Conservation (phyloP, 2,888 invertebrate species). For the Ophioninae sp. region DNA sequence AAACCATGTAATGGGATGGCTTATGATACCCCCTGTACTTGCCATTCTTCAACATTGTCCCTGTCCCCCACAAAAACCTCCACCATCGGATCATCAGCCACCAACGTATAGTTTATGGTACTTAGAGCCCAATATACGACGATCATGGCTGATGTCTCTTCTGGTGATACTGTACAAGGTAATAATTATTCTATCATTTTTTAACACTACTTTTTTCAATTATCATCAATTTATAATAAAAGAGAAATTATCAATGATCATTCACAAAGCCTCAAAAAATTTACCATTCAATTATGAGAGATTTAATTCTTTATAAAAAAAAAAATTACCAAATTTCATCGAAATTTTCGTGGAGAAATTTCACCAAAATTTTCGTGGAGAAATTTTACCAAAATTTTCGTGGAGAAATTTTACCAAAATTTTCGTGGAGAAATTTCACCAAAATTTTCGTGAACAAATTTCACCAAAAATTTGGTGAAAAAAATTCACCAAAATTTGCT, state of each 20-base stretch:
- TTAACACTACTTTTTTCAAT: neutral
- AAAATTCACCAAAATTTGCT: neutral
- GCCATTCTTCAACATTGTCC: constrained; percentile 91
- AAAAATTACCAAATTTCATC: too few species aligned
- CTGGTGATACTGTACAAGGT: constrained; percentile 98
- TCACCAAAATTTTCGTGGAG: neutral
- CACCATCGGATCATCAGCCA: constrained; percentile 84
- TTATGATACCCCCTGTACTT: constrained; percentile 92
- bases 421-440: neutral
- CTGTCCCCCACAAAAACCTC: constrained; percentile 85
- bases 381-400: too few species aligned
- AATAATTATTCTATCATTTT: constrained; percentile 53
- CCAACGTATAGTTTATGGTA: constrained; percentile 93
- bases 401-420: too few species aligned
- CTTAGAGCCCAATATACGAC: constrained; percentile 92
- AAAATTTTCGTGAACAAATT: neutral
- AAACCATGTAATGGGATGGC: constrained; percentile 96
- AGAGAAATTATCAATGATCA: neutral
- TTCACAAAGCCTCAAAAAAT: neutral
- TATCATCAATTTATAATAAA: neutral
- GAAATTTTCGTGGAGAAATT: neutral
- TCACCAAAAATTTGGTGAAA: too few species aligned
- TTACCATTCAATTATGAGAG: too few species aligned
- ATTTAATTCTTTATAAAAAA: too few species aligned
- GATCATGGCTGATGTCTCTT: constrained; percentile 96